Evolutionary conservation across 2,113 vertebrate genomes (phyloP).

Genomic region (Willisornis vidua): DNA sequence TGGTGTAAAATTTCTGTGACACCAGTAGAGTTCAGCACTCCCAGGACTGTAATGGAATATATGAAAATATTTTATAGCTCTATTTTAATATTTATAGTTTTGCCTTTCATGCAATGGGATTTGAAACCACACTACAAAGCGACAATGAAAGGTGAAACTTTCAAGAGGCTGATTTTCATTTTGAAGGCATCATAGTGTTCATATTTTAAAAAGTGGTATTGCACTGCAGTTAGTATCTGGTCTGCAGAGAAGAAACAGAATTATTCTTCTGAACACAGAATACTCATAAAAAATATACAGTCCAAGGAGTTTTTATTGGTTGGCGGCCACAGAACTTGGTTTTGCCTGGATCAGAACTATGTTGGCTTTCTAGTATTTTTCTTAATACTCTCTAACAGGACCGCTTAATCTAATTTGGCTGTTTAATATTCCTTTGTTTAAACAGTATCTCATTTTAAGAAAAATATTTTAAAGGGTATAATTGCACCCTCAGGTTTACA

Average conservation of each 20-base stretch:
- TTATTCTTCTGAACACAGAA: constrained; percentile 9
- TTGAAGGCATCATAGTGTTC: background rate
- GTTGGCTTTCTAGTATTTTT: background rate
- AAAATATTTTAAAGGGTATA: constrained; percentile 49
- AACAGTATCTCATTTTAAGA: constrained; percentile 40
- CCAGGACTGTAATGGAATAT: background rate
- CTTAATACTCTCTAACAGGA: background rate
- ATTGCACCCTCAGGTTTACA: constrained; percentile 16
- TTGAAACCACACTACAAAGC: background rate
- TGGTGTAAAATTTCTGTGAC: background rate
- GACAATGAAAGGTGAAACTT: background rate
- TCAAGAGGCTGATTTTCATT: background rate
- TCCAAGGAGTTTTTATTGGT: constrained; percentile 35
- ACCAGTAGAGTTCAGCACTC: background rate
- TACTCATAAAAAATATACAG: background rate
- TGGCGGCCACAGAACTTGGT: background rate
- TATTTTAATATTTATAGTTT: constrained; percentile 23
- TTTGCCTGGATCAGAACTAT: background rate
- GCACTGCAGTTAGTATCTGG: background rate
- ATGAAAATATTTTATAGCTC: constrained; percentile 2
- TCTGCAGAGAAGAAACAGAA: background rate
- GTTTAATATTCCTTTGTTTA: constrained; percentile 24
- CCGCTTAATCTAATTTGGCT: constrained; percentile 36
- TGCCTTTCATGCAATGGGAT: background rate
- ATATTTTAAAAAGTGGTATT: background rate